Evolutionary conservation across 2,113 vertebrate genomes (phyloP), one percentile per base, ranked within the genome.

Genomic region (Colinus virginianus): DNA sequence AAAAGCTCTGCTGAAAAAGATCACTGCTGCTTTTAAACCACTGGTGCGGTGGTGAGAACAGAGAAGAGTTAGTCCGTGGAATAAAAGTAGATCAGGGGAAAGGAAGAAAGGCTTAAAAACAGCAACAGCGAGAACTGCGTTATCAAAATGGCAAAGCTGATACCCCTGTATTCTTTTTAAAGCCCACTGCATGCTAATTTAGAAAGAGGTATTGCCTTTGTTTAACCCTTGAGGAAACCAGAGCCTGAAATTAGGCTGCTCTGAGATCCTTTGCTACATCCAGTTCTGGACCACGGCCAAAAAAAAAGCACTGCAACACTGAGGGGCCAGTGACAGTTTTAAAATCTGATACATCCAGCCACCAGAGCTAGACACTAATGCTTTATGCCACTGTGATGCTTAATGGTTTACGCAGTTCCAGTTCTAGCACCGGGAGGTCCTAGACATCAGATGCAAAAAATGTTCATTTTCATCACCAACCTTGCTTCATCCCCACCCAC

Each of bases 221-320:
- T 83, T 88, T 93, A 95, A 93, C 76, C 48, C 72, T 62, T 78
- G 61, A 88, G 63, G 45, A 93, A 96, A 87, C 6, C 81, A 87
- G 71, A 78, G 75, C 56, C 0, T 22, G 43, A 91, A 91, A 64
- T 19, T 13, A 66, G 0, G 6, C 38, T 42, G 53, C 12, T 78
- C 36, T 76, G 93, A 91, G 66, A 91, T 64, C 36, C 48, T 64
- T 53, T 53, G 82, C n/a, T 58, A n/a, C 25, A 14, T 40, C 55
- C 46, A 21, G 5, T 19, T 67, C 34, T 78, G 78, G 82, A 90
- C 7, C 36, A 55, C 0, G 0, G 88, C 63, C 78, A 92, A 74
- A 59, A 48, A 48, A 58, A 82, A 92, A 64, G 38, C 64, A 55
- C 15, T 36, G 28, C 42, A n/a, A 78, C 55, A 76, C 63, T n/a